Percentiles rank a stretch among this genome's conserved stretches.
Evolutionary conservation across 1,140 invertebrate species (phyloP).

Genomic region (Batillaria attramentaria): DNA sequence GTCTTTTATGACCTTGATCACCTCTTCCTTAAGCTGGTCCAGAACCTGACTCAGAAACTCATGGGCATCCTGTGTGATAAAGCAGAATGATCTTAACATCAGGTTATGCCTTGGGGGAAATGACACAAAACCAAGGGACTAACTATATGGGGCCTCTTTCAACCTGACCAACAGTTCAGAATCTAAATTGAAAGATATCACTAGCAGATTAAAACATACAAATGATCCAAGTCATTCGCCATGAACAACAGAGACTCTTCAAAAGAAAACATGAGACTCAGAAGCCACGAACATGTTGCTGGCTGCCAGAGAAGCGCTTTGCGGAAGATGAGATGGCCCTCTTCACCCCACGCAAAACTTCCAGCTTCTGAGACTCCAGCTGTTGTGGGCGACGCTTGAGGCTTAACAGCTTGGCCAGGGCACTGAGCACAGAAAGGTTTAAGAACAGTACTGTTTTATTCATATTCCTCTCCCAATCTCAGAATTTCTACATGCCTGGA

Average conservation of each 20-base stretch:
- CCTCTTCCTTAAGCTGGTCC: conserved; percentile 70
- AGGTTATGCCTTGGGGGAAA: no score
- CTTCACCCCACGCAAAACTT: conserved; percentile 59
- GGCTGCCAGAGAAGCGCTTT: conserved; percentile 61
- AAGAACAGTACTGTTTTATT: not conserved
- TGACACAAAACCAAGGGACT: no score
- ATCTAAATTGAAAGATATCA: not conserved
- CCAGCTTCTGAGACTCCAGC: conserved; percentile 37
- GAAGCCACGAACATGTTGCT: conserved; percentile 68
- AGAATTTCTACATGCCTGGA: no score
- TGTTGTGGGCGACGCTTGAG: not conserved
- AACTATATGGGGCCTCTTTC: no score
- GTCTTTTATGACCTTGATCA: conserved; percentile 50
- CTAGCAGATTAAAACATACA: no score
- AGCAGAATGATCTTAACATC: not conserved
- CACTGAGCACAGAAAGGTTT: not conserved
- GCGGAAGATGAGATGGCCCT: conserved; percentile 60
- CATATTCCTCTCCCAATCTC: not conserved
- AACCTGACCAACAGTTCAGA: no score
- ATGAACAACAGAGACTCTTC: no score
- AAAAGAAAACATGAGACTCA: no score
- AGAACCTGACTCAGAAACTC: conserved; percentile 68
- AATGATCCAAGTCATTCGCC: no score
- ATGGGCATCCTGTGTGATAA: conserved; percentile 72
- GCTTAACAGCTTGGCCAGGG: not conserved